Percentiles rank a stretch among this genome's conserved stretches.
Evolutionary conservation across 2,888 invertebrate species (phyloP).

Genomic region (Epirrhoe tristata): DNA sequence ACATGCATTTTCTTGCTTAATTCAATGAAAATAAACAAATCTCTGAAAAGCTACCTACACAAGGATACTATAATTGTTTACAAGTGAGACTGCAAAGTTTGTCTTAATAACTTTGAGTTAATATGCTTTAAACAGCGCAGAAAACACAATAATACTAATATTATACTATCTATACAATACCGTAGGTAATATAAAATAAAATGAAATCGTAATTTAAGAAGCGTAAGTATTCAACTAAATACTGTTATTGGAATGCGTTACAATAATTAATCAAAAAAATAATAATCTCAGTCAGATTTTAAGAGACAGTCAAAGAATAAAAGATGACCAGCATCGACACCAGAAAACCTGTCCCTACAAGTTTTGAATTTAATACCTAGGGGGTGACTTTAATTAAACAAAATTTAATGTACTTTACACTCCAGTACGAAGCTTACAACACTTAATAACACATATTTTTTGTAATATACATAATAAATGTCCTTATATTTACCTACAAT

Average conservation of each 20-base stretch:
- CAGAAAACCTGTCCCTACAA: constrained; percentile 59
- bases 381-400: constrained; percentile 67
- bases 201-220: constrained; percentile 41
- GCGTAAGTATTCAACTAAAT: constrained; percentile 47
- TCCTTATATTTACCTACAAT: constrained; percentile 73
- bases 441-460: constrained; percentile 73
- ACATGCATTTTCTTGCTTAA: not conserved
- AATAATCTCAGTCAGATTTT: constrained; percentile 66
- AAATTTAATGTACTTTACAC: constrained; percentile 76
- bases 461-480: constrained; percentile 72
- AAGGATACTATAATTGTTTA: not conserved
- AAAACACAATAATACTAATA: constrained; percentile 17
- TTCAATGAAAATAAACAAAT: not conserved
- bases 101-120: constrained; percentile 46
- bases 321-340: constrained; percentile 74
- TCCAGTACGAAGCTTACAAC: constrained; percentile 74
- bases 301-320: constrained; percentile 56
- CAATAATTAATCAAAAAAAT: constrained; percentile 58
- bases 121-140: constrained; percentile 40
- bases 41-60: not conserved
- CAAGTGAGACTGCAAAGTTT: not conserved
- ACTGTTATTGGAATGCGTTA: constrained; percentile 78
- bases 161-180: constrained; percentile 54
- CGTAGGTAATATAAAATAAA: constrained; percentile 57
- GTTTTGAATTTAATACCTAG: constrained; percentile 62